A percentile compares a stretch with the other conserved stretches of the same genome.
These are phyloP conservation scores for Drosophila paracracens DNA, from an alignment of 2,888 invertebrate species.

Conservation along the genomic window DNA sequence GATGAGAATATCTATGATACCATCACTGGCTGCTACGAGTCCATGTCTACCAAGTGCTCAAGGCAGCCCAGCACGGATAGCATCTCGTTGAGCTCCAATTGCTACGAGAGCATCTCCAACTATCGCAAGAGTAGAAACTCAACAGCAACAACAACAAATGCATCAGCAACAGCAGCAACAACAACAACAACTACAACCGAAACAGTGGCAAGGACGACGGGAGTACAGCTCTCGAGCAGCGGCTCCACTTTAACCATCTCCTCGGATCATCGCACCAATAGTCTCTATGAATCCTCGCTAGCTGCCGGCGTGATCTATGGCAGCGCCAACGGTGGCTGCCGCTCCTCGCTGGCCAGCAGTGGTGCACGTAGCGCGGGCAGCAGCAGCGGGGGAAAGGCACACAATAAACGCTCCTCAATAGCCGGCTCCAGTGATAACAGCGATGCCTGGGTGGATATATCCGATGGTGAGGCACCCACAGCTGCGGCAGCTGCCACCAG, in stretches of 20 bases:
- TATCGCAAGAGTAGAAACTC: constrained; percentile 55
- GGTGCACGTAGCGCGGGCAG: constrained; percentile 39
- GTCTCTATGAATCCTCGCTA: constrained; percentile 83
- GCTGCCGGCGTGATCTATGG: constrained; percentile 66
- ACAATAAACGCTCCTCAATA: constrained; percentile 68
- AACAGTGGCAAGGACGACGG: background rate
- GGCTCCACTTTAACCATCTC: constrained; percentile 84
- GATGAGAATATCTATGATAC: constrained; percentile 88
- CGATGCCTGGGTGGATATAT: constrained; percentile 85
- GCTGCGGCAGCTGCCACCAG: constrained; percentile 37
- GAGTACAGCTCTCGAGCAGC: constrained; percentile 75
- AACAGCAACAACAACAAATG: background rate
- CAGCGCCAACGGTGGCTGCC: constrained; percentile 57
- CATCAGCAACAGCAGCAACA: background rate
- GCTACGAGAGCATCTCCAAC: constrained; percentile 84
- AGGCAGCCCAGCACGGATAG: constrained; percentile 56
- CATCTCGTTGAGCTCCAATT: constrained; percentile 83
- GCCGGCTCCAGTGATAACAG: constrained; percentile 82
- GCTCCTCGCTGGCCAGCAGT: constrained; percentile 56
- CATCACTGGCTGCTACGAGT: constrained; percentile 86
- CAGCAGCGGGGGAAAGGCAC: constrained; percentile 34
- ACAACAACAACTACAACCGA: background rate
- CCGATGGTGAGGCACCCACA: constrained; percentile 69
- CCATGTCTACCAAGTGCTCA: constrained; percentile 55
- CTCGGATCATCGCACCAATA: constrained; percentile 85